Base-by-base conservation (phyloP, 2,888 invertebrate genomes). In the Venusia cambrica region DNA sequence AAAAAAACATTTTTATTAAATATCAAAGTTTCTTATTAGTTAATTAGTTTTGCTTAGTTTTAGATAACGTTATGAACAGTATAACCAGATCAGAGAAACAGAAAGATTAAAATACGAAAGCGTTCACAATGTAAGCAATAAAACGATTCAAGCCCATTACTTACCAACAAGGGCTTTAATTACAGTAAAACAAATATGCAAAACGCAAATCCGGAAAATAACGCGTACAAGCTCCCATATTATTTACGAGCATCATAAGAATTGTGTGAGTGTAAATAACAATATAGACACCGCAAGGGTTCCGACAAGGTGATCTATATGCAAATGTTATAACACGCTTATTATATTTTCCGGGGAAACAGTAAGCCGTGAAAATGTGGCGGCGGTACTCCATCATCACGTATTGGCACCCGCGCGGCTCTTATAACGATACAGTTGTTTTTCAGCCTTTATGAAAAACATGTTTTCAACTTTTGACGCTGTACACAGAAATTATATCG, bases 241-340 rank as follows among this genome's bases (percentile, higher is more conserved):
- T 72, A 73, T 77, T 78, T 74, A 75, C 63, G 36, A 55, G 62
- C 54, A 54, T 66, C 69, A 64, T 75, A 80, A 73, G 76, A 73
- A 73, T 65, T 51, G 58, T 50, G 62, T 51, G 58, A 49, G 62
- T 59, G 69, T 67, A 72, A 74, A 74, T 74, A 74, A 69, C 60
- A 70, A 67, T 66, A 68, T 69, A 44, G 39, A 64, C 56, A 57
- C 46, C 51, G 45, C 52, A 57, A 57, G 61, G 57, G 62, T 54
- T 52, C 54, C 67, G 67, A 73, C 72, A 72, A 45, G 57, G 79
- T 80, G 85, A 84, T 87, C 78, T 85, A 84, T 80, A 87, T 87
- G 87, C 73, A 80, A 87, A 87, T 85, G 63, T 79, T 79, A 83
- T 81, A 80, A 76, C 80, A 75, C 76, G 81, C 77, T 83, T 85